A percentile compares a stretch with the other conserved stretches of the same genome.
Evolutionary conservation across 1,140 invertebrate species (phyloP).

Genomic region (Idris sp.): DNA sequence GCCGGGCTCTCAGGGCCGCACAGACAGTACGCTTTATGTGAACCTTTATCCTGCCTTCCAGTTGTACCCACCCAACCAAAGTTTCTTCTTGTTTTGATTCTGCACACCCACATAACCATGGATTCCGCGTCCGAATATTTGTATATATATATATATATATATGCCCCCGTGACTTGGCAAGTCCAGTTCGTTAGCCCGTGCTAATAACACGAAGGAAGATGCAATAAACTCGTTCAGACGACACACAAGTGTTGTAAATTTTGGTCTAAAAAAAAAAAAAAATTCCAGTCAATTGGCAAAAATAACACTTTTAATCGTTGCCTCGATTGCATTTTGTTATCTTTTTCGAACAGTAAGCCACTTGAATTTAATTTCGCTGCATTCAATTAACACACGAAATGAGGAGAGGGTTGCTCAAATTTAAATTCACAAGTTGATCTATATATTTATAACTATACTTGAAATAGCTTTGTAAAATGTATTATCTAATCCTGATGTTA

Average conservation of each 20-base stretch:
- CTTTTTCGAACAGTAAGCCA: conserved; percentile 13
- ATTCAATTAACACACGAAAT: conserved; percentile 43
- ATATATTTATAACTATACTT: conserved; percentile 41
- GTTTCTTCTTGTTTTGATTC: conserved; percentile 37
- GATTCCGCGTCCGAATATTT: conserved; percentile 41
- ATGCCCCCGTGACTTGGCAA: conserved; percentile 68
- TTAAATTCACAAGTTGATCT: conserved; percentile 39
- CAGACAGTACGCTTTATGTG: conserved; percentile 67
- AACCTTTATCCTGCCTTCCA: conserved; percentile 74
- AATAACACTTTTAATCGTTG: conserved; percentile 30
- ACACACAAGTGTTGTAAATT: conserved; percentile 27
- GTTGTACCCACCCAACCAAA: conserved; percentile 65
- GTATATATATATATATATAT: conserved; percentile 13
- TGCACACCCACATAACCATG: conserved; percentile 48
- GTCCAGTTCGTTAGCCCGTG: conserved; percentile 73
- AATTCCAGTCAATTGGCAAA: conserved; percentile 10
- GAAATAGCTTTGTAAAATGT: conserved; percentile 73
- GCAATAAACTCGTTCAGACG: conserved; percentile 71
- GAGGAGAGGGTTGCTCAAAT: no score
- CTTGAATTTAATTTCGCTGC: conserved; percentile 36
- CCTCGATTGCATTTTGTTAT: conserved; percentile 28
- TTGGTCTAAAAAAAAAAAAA: background rate
- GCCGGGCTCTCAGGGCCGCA: conserved; percentile 70
- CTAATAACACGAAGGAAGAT: conserved; percentile 73
- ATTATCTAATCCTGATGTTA: conserved; percentile 72